Base-by-base conservation (phyloP, 1,140 invertebrate genomes). In the Lasioglossum albipes region DNA sequence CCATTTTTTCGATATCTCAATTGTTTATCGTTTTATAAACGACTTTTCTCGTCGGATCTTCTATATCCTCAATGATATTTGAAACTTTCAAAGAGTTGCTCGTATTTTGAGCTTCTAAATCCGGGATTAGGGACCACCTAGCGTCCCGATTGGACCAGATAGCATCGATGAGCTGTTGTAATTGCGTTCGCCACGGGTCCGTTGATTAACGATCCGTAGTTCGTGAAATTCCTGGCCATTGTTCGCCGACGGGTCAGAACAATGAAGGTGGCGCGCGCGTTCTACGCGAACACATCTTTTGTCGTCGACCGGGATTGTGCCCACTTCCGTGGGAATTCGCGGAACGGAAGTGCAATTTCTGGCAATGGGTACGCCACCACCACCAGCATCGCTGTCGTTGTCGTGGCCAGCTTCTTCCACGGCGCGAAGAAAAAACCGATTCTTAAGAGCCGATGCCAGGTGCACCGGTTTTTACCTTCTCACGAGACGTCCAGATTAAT, bases 281-380 rank as follows among this genome's bases (percentile, higher is more conserved):
- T 74, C 57, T 81, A 76, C 73, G 71, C 74, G 27, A 66, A 84
- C 76, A 84, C 76, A 75, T 84, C 77, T 75, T 87, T 88, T 88
- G 80, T 84, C 84, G 79, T 64, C 66, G 61, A 36, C 74, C 84
- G 85, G 88, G 89, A 91, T 91, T 91, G 90, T 91, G 76, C 86
- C 80, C 84, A 91, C 87, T 93, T 91, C 90, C 91, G 91, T 92
- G 92, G 92, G 91, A 93, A 92, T 92, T 92, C 87, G 86, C 87
- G 83, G 89, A 93, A 92, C 91, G 91, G 92, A 93, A 93, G 91
- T 92, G 91, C 92, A 92, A 91, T 89, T 91, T 90, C 82, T 89
- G 86, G 81, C 85, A 84, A 87, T 88, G 84, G 79, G 86, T 80
- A 78, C 84, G 70, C 71, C 36, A 36, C 36, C 36, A 36, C 36